A percentile compares a stretch with the other conserved stretches of the same genome.
These are phyloP conservation scores for Tenthredo mesomela DNA, from an alignment of 2,888 invertebrate species.

Conservation along the genomic window DNA sequence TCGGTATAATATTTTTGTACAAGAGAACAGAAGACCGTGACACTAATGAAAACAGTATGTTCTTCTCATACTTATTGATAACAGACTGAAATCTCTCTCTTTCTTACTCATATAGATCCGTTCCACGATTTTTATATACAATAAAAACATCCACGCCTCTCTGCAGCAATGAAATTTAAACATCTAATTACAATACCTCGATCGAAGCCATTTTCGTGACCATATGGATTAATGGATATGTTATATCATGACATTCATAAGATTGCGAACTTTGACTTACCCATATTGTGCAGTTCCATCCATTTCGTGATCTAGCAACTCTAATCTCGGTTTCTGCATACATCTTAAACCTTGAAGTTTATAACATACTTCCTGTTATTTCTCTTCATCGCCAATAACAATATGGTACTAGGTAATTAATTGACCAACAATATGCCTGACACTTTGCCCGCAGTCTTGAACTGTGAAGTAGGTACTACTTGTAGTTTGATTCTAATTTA, in stretches of 20 bases:
- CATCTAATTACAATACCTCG: background rate
- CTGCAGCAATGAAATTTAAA: background rate
- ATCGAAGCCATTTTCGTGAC: background rate
- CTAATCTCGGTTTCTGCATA: background rate
- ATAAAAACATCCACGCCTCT: background rate
- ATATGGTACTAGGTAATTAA: background rate
- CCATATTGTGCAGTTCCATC: background rate
- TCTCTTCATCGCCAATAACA: background rate
- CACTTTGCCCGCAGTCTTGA: background rate
- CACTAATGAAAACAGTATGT: background rate
- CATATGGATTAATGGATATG: background rate
- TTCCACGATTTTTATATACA: background rate
- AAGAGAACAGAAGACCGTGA: background rate
- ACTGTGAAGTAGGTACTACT: background rate
- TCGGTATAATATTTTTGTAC: background rate
- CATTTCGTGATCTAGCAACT: background rate
- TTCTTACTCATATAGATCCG: too few relatives aligned
- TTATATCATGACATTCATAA: background rate
- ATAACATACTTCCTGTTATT: background rate
- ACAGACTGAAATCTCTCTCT: background rate
- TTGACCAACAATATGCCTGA: background rate
- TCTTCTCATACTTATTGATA: background rate
- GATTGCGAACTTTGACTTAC: background rate
- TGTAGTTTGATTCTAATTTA: background rate
- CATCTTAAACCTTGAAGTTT: background rate